Percentiles rank a stretch among this genome's conserved stretches.
These are phyloP conservation scores for fruit fly (Drosophila melanogaster) DNA, from an alignment of 1,140 invertebrate genomes.

Conservation along the genomic window DNA sequence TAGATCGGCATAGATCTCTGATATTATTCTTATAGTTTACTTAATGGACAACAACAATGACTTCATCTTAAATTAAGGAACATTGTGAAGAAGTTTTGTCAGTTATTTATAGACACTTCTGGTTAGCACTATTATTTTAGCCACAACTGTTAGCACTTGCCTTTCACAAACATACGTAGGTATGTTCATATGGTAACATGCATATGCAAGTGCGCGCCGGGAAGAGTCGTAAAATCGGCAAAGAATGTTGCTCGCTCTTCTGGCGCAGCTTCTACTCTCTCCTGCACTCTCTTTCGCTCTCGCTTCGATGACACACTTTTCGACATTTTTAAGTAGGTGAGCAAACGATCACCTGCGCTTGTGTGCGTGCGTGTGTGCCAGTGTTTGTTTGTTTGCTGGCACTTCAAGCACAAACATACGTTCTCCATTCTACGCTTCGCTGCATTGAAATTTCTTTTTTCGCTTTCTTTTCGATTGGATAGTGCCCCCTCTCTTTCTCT, in stretches of 20 bases:
- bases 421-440: conserved; percentile 75
- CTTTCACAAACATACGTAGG: not conserved
- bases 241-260: conserved; percentile 69
- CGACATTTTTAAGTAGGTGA: conserved; percentile 61
- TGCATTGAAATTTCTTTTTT: conserved; percentile 82
- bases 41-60: too few relatives aligned
- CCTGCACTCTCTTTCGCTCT: conserved; percentile 15
- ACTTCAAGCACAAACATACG: conserved; percentile 42
- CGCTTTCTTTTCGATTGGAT: conserved; percentile 75
- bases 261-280: conserved; percentile 24
- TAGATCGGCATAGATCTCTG: too few relatives aligned
- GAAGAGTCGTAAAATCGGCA: conserved; percentile 47
- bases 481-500: conserved; percentile 38
- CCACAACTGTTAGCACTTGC: conserved; percentile 21
- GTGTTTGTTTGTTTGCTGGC: conserved; percentile 36
- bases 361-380: conserved; percentile 3
- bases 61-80: not conserved
- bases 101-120: not conserved
- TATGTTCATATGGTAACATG: not conserved
- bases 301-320: conserved; percentile 73
- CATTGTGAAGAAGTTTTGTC: not conserved
- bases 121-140: conserved; percentile 17
- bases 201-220: conserved; percentile 16
- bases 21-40: too few relatives aligned
- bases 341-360: conserved; percentile 39